Base-by-base conservation (phyloP, 2,113 vertebrate species). In the Entomyzon cyanotis region DNA sequence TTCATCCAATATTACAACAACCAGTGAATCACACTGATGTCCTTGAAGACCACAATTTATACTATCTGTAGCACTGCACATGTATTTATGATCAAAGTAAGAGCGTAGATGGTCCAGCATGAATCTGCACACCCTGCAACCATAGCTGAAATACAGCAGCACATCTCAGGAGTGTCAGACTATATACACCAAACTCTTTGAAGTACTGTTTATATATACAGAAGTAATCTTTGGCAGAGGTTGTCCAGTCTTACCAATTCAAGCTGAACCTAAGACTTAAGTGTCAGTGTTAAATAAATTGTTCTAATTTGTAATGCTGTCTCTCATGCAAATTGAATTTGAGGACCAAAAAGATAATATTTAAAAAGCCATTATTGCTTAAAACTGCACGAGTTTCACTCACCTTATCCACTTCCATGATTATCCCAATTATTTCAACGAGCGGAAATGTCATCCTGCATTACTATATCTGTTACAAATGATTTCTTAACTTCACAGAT, bases 381-480 rank as follows among this genome's bases (percentile, higher is more conserved):
- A 53, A 76, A 91, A 82, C 15, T 42, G 15, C 39, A 50, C 14
- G 60, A 11, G 60, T 59, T 70, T 90, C 42, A 78, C 28, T 67
- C n/a, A 74, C 27, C 20, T 82, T 83, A 60, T 28, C 22, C 31
- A 71, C 27, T 89, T 70, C 4, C 74, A 68, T 47, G 20, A 76
- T 44, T 58, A 76, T 49, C 9, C 6, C 39, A 79, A 71, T 33
- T 50, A 94, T 71, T 94, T 64, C 28, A 62, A 6, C 10, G 7
- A 52, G n/a, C 41, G 49, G 55, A 69, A 90, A 83, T 75, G 63
- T 94, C 92, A 95, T 71, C 2, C 83, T 91, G 59, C 91, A 94
- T 96, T 81, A 95, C 59, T 56, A 56, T 63, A 93, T 79, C 58
- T 93, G 73, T 74, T 96, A 95, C 69, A 97, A 96, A 97, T 81